These are phyloP conservation scores for Callinectes sapidus DNA, from an alignment of 2,888 invertebrate species.

Conservation along the genomic window DNA sequence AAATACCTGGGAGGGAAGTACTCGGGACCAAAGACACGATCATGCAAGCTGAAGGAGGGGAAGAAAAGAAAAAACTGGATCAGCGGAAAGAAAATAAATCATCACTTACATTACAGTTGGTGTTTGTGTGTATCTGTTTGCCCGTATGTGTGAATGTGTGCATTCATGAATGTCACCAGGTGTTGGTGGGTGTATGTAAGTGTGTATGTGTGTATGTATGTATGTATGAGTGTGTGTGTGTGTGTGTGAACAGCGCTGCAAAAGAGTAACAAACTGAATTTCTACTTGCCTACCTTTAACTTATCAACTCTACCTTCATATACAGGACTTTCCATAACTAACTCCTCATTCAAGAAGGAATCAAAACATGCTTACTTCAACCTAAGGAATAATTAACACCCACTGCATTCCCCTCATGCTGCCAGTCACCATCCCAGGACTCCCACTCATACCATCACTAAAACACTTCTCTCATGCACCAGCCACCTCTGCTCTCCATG, in stretches of 20 bases:
- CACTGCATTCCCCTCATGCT: background rate
- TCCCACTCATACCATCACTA: background rate
- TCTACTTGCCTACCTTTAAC: slow-evolving; percentile 17
- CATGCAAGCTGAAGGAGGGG: slow-evolving; percentile 66
- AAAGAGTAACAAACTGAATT: background rate
- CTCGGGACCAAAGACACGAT: slow-evolving; percentile 70
- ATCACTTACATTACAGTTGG: slow-evolving; percentile 3
- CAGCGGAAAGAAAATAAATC: slow-evolving; percentile 32
- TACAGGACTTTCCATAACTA: background rate
- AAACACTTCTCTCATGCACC: background rate
- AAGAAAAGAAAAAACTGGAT: slow-evolving; percentile 40
- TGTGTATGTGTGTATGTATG: background rate
- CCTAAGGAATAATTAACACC: background rate
- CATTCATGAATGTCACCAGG: background rate
- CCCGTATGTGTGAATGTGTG: background rate
- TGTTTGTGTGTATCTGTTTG: background rate
- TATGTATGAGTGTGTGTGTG: background rate
- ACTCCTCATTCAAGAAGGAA: background rate
- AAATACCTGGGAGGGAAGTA: slow-evolving; percentile 70
- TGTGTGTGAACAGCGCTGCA: slow-evolving; percentile 13
- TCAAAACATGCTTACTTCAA: background rate
- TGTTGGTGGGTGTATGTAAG: background rate
- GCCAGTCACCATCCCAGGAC: background rate
- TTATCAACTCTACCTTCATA: background rate
- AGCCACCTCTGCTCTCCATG: background rate